Evolutionary conservation across 1,140 invertebrate genomes (phyloP), one percentile per base, ranked within the genome.

Genomic region (Himalopsyche phryganea): DNA sequence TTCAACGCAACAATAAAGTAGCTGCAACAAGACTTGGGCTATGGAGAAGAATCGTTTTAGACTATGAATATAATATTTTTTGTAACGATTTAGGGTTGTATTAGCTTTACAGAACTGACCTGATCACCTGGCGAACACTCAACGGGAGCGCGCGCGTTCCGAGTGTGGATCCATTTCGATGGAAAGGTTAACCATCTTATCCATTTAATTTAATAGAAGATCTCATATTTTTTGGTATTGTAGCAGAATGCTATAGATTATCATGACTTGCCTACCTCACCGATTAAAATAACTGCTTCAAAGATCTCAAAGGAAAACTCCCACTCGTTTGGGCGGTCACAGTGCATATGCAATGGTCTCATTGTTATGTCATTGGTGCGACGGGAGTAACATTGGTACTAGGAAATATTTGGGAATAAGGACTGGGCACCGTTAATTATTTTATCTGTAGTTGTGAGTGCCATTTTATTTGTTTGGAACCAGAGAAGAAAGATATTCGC

Each of bases 161-260:
- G 23, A 28, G 3, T 9, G 23, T 28, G n/a, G n/a, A n/a, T n/a
- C n/a, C n/a, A n/a, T n/a, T n/a, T n/a, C 23, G 3, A 9, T 9
- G 23, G 4, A 9, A 28, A 28, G 3, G 23, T 28, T 28, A 5
- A 28, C 23, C 23, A 28, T 28, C 9, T 28, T 28, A 28, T 28
- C 23, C 23, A 28, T 28, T 28, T 28, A 5, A 28, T 28, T 5
- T 28, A 5, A 52, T 20, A 23, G 51, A 60, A 63, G 61, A 63
- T 63, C 61, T 63, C 61, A 63, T 59, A 50, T 54, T 44, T 54
- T 23, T 60, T 63, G 58, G 58, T 63, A 61, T 61, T 41, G 51
- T 50, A 49, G 58, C 58, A 2, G 54, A 63, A 49, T 46, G 49
- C 57, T 55, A 42, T 58, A 50, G 32, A 52, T 50, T 55, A 60